phyloP scores from a whole-genome alignment of 1,140 invertebrate genomes.

The Halictus rubicundus region DNA sequence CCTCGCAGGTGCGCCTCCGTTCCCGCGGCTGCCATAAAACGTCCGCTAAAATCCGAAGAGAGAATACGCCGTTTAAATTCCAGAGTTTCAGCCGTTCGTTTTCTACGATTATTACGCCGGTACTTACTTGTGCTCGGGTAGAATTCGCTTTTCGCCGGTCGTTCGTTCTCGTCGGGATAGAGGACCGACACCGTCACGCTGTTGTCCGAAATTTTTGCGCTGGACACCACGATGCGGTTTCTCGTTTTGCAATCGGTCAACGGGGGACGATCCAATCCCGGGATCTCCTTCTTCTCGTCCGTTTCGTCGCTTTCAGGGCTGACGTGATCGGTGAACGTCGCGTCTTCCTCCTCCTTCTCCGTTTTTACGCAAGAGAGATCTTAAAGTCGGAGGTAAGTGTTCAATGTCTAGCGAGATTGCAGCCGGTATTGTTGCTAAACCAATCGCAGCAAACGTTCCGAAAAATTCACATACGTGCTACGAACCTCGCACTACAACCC shows the following conservation, averaged over 20 bases:
- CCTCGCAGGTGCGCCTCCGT: neutral
- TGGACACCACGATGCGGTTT: constrained; percentile 58
- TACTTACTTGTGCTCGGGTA: constrained; percentile 2
- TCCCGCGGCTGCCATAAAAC: neutral
- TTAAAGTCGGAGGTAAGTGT: constrained; percentile 7
- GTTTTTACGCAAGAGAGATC: constrained; percentile 28
- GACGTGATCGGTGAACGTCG: neutral
- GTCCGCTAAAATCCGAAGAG: neutral
- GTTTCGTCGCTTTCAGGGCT: neutral
- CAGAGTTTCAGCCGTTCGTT: neutral
- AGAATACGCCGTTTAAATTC: too few relatives aligned
- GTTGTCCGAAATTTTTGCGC: constrained; percentile 49
- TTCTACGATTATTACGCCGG: neutral
- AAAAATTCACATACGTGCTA: too few relatives aligned
- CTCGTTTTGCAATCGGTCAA: constrained; percentile 22
- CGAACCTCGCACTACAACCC: too few relatives aligned
- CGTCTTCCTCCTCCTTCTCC: neutral
- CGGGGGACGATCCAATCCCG: neutral
- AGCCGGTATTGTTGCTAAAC: too few relatives aligned
- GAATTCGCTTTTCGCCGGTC: neutral
- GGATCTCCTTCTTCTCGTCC: constrained; percentile 33
- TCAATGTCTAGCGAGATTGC: too few relatives aligned
- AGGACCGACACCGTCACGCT: constrained; percentile 63
- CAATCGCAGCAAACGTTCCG: too few relatives aligned
- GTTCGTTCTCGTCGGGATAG: constrained; percentile 45